These are phyloP conservation scores for Ophthalmolycus amberensis DNA, from an alignment of 2,113 vertebrate species.

Conservation along the genomic window DNA sequence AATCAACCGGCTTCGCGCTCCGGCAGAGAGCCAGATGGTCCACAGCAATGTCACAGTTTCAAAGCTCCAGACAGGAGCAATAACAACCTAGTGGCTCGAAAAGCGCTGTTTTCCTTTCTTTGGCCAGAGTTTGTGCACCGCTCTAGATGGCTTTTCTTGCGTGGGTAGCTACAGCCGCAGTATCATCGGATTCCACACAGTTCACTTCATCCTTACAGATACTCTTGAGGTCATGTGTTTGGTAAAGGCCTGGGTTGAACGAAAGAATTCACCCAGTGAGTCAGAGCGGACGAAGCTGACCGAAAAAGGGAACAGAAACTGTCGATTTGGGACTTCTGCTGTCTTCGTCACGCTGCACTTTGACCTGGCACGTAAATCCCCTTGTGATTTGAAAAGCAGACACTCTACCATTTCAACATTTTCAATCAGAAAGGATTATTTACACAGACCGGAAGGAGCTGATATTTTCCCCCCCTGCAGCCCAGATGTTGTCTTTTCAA, in stretches of 20 bases:
- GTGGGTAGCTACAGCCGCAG: conserved; percentile 4
- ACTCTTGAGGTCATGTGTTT: background rate
- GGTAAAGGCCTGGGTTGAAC: background rate
- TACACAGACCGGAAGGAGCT: background rate
- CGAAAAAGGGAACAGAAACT: conserved; percentile 28
- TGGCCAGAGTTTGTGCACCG: background rate
- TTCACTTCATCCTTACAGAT: conserved; percentile 25
- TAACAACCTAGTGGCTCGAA: background rate
- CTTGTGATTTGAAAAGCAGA: background rate
- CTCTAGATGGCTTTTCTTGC: background rate
- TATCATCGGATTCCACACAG: conserved; percentile 2
- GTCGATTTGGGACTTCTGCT: background rate
- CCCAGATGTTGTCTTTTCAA: conserved; percentile 2
- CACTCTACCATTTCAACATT: background rate
- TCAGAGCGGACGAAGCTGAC: background rate
- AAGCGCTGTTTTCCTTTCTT: background rate
- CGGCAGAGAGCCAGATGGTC: conserved; percentile 51
- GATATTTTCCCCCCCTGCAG: background rate
- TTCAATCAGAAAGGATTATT: conserved; percentile 1
- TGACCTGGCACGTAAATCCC: background rate
- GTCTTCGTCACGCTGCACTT: background rate
- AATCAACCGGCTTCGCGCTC: conserved; percentile 47
- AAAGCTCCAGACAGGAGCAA: conserved; percentile 34
- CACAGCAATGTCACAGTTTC: conserved; percentile 14
- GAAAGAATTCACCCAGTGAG: conserved; percentile 8